Evolutionary conservation across 2,113 vertebrate genomes (phyloP).

Genomic region (Ramphastos sulfuratus): DNA sequence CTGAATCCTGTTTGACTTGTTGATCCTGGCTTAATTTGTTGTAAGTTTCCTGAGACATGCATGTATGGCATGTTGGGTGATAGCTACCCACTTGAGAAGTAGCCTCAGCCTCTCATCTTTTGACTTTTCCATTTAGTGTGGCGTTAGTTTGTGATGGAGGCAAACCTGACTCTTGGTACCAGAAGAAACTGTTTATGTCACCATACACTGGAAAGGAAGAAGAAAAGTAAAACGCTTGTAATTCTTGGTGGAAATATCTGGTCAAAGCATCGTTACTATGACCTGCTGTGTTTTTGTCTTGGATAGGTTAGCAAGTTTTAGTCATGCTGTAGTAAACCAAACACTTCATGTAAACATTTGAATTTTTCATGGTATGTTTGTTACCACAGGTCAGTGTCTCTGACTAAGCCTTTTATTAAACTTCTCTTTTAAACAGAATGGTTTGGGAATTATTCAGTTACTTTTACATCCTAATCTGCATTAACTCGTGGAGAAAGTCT

Average conservation of each 20-base stretch:
- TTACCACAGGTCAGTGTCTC: neutral
- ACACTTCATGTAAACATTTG: neutral
- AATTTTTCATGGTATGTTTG: neutral
- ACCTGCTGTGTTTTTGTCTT: neutral
- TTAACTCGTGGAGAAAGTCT: neutral
- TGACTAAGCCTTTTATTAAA: neutral
- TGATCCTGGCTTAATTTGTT: conserved; percentile 50
- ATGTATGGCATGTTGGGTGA: neutral
- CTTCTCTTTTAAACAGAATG: neutral
- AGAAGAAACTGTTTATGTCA: neutral
- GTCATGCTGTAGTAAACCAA: neutral
- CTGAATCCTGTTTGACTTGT: conserved; percentile 48
- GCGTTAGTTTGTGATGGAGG: neutral
- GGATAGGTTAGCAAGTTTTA: neutral
- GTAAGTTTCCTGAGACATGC: neutral
- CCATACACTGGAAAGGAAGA: neutral
- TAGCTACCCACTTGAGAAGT: neutral
- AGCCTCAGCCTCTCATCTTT: neutral
- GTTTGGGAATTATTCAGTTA: neutral
- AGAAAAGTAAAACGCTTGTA: neutral
- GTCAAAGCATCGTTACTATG: neutral
- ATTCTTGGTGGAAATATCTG: neutral
- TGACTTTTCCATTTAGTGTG: neutral
- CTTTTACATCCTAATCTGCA: neutral
- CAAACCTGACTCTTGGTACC: neutral